Evolutionary conservation across 1,140 invertebrate genomes (phyloP).

Genomic region (Pseudomyrmex flavicornis): DNA sequence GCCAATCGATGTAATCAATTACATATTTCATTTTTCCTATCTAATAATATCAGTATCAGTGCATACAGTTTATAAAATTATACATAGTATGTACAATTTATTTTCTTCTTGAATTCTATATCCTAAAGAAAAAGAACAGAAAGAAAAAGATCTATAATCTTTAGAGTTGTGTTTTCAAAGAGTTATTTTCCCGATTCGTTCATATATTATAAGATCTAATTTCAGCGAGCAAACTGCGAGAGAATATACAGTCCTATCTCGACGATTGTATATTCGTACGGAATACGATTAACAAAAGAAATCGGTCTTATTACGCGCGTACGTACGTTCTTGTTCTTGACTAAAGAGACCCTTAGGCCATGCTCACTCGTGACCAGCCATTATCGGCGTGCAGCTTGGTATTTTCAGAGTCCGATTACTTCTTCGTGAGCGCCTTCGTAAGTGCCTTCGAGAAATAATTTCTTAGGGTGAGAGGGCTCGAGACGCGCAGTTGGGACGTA

Average conservation of each 20-base stretch:
- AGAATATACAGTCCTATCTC: conserved; percentile 39
- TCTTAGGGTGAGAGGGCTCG: conserved; percentile 55
- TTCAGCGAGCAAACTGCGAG: conserved; percentile 28
- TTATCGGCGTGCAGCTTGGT: conserved; percentile 70
- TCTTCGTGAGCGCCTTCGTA: conserved; percentile 72
- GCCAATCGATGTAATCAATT: background rate
- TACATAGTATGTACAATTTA: no score
- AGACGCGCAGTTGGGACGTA: conserved; percentile 39
- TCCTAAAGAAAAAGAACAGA: no score
- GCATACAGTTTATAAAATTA: no score
- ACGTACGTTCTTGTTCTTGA: conserved; percentile 60
- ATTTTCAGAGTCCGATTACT: conserved; percentile 73
- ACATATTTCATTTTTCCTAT: background rate
- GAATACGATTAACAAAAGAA: conserved; percentile 61
- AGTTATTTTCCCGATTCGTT: conserved; percentile 31
- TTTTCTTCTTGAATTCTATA: background rate
- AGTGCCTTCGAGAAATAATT: conserved; percentile 73
- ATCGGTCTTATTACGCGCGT: conserved; percentile 54
- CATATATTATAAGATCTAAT: conserved; percentile 32
- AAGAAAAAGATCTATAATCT: background rate
- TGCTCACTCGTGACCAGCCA: conserved; percentile 61
- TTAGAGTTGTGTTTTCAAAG: background rate
- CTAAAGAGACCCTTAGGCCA: conserved; percentile 57
- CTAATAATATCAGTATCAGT: background rate
- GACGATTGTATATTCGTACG: conserved; percentile 6